Evolutionary conservation across 2,888 invertebrate species (phyloP), one percentile per base, ranked within the genome.

Genomic region (Lomographa bimaculata): DNA sequence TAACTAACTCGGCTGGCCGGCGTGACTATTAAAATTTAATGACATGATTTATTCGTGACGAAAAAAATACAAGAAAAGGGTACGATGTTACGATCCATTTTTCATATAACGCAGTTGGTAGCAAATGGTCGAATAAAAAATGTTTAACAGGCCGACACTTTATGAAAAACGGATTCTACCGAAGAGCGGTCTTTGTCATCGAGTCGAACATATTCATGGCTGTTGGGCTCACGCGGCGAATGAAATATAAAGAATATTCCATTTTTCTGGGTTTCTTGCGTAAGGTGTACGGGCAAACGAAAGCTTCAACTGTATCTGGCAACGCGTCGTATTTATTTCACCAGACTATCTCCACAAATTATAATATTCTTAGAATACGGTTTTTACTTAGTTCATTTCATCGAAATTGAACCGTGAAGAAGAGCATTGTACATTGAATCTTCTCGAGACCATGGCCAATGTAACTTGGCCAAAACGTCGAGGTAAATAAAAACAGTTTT

Each of bases 101-200:
- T 87, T 89, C 89, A 89, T 86, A 84, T 71, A 79, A 84, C 89
- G 87, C 89, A 87, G 89, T 89, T 89, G 87, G 89, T 89, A 89
- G 89, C 89, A 86, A 89, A 89, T 86, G 86, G 82, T 69, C 81
- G 76, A 80, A 85, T 87, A 89, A 89, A 89, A 89, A 86, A 86
- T 85, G 79, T 81, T 81, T 78, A 83, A 85, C 81, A 77, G 79
- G 59, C 89, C 86, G 89, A 82, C 86, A 81, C 86, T 86, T 85
- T 86, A 83, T 85, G 87, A 87, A 89, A 87, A 89, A 87, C 80
- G 79, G 68, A 58, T 69, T 74, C 79, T 74, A 64, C 62, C 76
- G 66, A 78, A 58, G 82, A 60, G 77, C 72, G 76, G 76, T 68
- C 81, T 86, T 89, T 89, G 89, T 89, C 87, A 81, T 86, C 87